Evolutionary conservation across 2,113 vertebrate species (phyloP).

Genomic region (Lophura nycthemera): DNA sequence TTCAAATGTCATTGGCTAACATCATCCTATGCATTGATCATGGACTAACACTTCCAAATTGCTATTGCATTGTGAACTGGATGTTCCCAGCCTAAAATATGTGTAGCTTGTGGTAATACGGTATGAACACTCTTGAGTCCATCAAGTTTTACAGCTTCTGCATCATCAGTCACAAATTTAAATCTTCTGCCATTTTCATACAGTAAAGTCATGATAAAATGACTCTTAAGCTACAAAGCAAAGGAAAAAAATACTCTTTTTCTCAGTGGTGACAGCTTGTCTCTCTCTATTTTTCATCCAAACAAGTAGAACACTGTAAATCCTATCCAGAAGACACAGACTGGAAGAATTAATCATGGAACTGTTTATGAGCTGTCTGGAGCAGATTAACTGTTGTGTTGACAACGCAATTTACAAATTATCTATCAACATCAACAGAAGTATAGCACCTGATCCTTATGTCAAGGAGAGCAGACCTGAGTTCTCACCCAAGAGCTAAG

Average conservation of each 20-base stretch:
- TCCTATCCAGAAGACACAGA: conserved; percentile 75
- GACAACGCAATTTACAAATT: conserved; percentile 80
- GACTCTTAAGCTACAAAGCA: conserved; percentile 41
- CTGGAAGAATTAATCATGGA: conserved; percentile 81
- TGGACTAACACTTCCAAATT: conserved; percentile 1
- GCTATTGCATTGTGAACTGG: conserved; percentile 16
- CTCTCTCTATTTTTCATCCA: conserved; percentile 78
- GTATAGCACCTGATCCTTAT: not conserved
- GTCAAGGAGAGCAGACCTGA: not conserved
- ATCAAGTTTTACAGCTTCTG: conserved; percentile 28
- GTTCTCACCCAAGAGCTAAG: not conserved
- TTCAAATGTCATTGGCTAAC: conserved; percentile 64
- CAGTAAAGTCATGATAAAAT: conserved; percentile 58
- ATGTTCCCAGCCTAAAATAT: conserved; percentile 2
- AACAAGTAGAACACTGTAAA: conserved; percentile 77
- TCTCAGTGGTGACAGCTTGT: conserved; percentile 68
- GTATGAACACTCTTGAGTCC: not conserved
- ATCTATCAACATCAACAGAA: conserved; percentile 73
- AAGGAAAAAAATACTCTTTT: conserved; percentile 31
- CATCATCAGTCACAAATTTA: conserved; percentile 42
- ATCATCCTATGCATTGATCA: conserved; percentile 38
- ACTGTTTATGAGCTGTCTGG: conserved; percentile 79
- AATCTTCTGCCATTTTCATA: conserved; percentile 56
- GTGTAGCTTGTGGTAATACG: not conserved
- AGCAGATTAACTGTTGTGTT: conserved; percentile 79